These are phyloP conservation scores for Achatina immaculata DNA, from an alignment of 1,140 invertebrate species.

Conservation along the genomic window DNA sequence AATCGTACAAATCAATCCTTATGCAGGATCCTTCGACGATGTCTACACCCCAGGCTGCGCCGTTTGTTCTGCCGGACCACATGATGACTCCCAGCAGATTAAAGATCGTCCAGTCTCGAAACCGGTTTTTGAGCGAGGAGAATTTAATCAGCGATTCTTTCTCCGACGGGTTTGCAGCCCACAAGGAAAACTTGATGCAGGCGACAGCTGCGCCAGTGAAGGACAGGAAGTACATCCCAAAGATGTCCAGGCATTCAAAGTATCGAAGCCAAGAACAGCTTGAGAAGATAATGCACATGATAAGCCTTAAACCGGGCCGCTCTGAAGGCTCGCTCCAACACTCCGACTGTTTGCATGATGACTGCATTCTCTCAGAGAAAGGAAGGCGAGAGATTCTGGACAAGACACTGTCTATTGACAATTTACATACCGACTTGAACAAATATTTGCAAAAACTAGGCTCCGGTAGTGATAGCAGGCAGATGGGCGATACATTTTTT, in stretches of 20 bases:
- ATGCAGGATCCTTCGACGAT: conserved; percentile 17
- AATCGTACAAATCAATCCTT: conserved; percentile 37
- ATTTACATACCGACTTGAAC: conserved; percentile 46
- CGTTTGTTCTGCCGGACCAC: conserved; percentile 41
- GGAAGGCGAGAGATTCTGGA: conserved; percentile 56
- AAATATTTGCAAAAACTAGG: conserved; percentile 49
- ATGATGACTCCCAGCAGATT: conserved; percentile 42
- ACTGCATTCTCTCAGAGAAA: conserved; percentile 62
- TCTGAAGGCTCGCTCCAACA: conserved; percentile 37
- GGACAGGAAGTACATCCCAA: conserved; percentile 40
- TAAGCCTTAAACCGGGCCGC: conserved; percentile 23
- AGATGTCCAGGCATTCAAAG: neutral
- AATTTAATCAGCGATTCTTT: conserved; percentile 44
- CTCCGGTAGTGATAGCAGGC: conserved; percentile 54
- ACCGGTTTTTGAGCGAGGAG: conserved; percentile 59
- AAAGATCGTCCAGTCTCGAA: conserved; percentile 55
- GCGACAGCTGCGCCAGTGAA: conserved; percentile 2
- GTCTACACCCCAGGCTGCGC: conserved; percentile 30
- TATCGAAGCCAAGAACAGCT: conserved; percentile 48
- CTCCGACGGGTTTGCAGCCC: conserved; percentile 49
- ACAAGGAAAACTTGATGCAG: conserved; percentile 22
- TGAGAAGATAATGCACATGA: conserved; percentile 42
- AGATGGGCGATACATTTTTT: conserved; percentile 49
- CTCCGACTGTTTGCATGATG: conserved; percentile 56
- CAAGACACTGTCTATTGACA: conserved; percentile 62